Evolutionary conservation across 1,140 invertebrate species (phyloP).

Genomic region (Battus philenor): DNA sequence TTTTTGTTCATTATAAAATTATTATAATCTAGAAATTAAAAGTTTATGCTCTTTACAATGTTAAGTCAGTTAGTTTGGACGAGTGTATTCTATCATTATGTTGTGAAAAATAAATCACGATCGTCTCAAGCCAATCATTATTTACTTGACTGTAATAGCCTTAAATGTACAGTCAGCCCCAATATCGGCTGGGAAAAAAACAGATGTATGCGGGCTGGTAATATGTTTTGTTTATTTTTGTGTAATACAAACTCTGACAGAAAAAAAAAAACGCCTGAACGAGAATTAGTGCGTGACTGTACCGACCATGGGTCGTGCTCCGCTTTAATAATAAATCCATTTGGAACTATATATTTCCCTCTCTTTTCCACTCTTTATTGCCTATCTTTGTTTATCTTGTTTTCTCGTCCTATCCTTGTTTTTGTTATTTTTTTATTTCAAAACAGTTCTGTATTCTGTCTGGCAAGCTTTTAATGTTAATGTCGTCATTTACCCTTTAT

Average conservation of each 20-base stretch:
- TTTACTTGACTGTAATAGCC: too few species aligned
- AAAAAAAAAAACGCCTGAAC: conserved; percentile 5
- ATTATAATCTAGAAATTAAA: too few species aligned
- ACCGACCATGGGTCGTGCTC: conserved; percentile 33
- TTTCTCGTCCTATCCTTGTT: conserved; percentile 27
- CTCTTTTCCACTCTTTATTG: conserved; percentile 32
- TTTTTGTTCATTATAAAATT: too few species aligned
- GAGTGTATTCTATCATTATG: too few species aligned
- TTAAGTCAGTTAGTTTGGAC: too few species aligned
- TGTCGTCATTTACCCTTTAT: too few species aligned
- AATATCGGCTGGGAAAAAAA: conserved; percentile 1
- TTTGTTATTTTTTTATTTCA: conserved; percentile 13
- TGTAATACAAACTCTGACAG: conserved; percentile 1
- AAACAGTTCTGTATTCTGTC: background rate
- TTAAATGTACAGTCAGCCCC: background rate
- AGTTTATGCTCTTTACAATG: too few species aligned
- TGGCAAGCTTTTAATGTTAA: too few species aligned
- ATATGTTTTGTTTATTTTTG: conserved; percentile 7
- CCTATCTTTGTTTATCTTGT: conserved; percentile 16
- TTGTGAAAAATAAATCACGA: too few species aligned
- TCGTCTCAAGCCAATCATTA: too few species aligned
- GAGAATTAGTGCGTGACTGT: conserved; percentile 21
- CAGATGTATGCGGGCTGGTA: conserved; percentile 6
- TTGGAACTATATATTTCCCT: conserved; percentile 45
- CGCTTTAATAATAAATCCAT: conserved; percentile 52